phyloP scores from a whole-genome alignment of 2,113 vertebrate genomes.

The Dinomys branickii region DNA sequence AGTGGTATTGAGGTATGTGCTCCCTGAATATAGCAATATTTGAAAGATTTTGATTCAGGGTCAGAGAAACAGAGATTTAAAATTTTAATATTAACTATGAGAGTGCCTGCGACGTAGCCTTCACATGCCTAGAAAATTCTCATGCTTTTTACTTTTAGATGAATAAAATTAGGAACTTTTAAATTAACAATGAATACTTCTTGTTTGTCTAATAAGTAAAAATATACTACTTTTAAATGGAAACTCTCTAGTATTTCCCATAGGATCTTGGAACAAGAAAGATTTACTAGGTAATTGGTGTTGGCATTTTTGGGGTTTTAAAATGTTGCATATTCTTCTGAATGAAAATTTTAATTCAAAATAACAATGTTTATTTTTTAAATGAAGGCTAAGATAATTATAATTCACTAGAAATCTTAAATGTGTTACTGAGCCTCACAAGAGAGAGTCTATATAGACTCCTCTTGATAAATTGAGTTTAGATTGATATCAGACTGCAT shows the following conservation, averaged over 20 bases:
- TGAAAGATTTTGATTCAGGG: conserved; percentile 56
- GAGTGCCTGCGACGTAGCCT: conserved; percentile 15
- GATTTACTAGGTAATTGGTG: background rate
- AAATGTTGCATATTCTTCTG: background rate
- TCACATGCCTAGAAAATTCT: conserved; percentile 7
- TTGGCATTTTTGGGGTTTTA: background rate
- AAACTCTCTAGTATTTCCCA: background rate
- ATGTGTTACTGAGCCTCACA: background rate
- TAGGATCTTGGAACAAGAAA: conserved; percentile 10
- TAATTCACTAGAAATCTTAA: conserved; percentile 37
- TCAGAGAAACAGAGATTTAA: conserved; percentile 8
- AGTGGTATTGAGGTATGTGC: conserved; percentile 90
- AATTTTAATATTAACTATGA: background rate
- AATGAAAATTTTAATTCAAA: conserved; percentile 47
- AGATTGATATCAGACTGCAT: background rate
- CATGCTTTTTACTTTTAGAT: background rate
- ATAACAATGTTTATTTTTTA: conserved; percentile 27
- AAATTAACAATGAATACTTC: background rate
- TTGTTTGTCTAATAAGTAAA: background rate
- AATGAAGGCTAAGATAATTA: background rate
- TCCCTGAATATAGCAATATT: conserved; percentile 13
- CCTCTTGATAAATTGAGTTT: background rate
- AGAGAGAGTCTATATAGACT: background rate
- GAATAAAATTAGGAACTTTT: conserved; percentile 27
- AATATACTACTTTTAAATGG: conserved; percentile 14